These are phyloP conservation scores for Aleiodes leptofemur DNA, from an alignment of 2,888 invertebrate species.

Conservation along the genomic window DNA sequence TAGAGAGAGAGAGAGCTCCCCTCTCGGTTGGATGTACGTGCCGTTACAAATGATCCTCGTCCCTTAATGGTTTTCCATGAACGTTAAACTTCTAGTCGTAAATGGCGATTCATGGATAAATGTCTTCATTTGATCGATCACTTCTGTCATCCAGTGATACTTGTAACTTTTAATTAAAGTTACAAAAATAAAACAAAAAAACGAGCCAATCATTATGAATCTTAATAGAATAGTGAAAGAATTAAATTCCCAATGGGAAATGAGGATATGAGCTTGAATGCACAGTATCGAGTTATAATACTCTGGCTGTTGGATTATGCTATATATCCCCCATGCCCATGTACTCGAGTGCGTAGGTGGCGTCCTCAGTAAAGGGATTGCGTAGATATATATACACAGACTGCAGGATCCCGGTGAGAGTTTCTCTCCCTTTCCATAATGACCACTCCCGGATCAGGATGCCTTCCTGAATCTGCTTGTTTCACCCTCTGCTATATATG, in stretches of 20 bases:
- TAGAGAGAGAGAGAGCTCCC: conserved; percentile 65
- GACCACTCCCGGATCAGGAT: conserved; percentile 32
- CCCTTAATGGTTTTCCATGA: conserved; percentile 66
- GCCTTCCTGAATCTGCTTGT: neutral
- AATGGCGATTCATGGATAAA: conserved; percentile 56
- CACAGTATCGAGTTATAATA: conserved; percentile 51
- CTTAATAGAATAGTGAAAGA: conserved; percentile 38
- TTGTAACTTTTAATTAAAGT: neutral
- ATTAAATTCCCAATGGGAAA: conserved; percentile 61
- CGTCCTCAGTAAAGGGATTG: conserved; percentile 31
- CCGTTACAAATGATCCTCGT: conserved; percentile 71
- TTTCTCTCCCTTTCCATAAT: conserved; percentile 42
- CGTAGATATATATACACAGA: conserved; percentile 7
- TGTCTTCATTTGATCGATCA: conserved; percentile 72
- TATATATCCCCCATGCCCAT: conserved; percentile 35
- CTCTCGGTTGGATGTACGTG: conserved; percentile 36
- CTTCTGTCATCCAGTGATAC: conserved; percentile 68
- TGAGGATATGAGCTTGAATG: conserved; percentile 2
- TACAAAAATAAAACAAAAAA: neutral
- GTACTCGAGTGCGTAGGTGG: conserved; percentile 25
- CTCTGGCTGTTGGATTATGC: conserved; percentile 44
- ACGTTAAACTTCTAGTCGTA: conserved; percentile 21
- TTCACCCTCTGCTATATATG: neutral
- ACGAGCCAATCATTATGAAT: neutral
- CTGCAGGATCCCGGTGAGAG: conserved; percentile 1